Evolutionary conservation across 2,113 vertebrate genomes (phyloP), one percentile per base, ranked within the genome.

Genomic region (Hypanus sabinus): DNA sequence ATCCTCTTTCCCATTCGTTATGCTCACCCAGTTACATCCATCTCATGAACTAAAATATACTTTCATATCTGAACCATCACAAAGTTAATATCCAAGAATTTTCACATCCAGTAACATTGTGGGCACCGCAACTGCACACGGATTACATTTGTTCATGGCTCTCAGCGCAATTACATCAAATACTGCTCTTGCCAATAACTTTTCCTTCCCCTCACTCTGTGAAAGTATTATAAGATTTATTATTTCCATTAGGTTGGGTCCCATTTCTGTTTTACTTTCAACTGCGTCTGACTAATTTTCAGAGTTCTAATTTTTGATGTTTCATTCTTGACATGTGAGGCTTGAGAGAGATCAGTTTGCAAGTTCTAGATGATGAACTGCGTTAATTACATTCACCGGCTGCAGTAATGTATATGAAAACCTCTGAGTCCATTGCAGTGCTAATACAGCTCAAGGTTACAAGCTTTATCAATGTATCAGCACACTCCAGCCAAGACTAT

Each of bases 321-420:
- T 14, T 30, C 22, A 30, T 60, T 62, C 11, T 30, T 87, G 27
- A 3, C 83, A 60, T 60, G 27, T 60, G 24, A 30, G 57, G 27
- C 14, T 4, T 62, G 55, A 87, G 55, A 5, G 24, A 55, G 24
- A n/a, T 55, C 11, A 12, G 27, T 38, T 92, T 71, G 62, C 33
- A 24, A 3, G 65, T 71, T 18, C 36, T 70, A 92, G 18, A 70
- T 46, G 22, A 24, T 70, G 88, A 4, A 70, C 2, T 71, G 57
- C 2, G 16, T 62, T 91, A 68, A 70, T 38, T 8, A 38, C 65
- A 92, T 55, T 73, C 33, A 93, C 68, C 10, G 38, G 68, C 65
- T 33, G 30, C 33, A n/a, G n/a, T 65, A 75, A 93, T 55, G 38
- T 75, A 75, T 93, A 90, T 90, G 85, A 14, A 90, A 88, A 93